Base-by-base conservation (phyloP, 2,797 vertebrate genomes). In the Anguilla pacifica region DNA sequence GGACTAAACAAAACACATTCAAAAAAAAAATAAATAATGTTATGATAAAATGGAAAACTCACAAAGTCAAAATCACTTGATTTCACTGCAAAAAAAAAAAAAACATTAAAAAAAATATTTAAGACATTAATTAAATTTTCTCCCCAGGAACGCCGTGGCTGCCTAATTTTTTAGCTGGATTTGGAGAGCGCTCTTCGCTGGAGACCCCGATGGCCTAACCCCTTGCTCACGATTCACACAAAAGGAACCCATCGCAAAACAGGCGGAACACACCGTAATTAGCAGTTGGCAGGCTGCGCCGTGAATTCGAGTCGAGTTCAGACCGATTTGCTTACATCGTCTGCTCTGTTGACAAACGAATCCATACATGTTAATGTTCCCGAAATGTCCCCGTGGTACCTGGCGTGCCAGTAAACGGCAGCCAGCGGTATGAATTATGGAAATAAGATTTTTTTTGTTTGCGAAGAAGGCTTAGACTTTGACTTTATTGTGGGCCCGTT, bases 391-490 rank as follows among this genome's bases (percentile, higher is more conserved):
- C 96, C 95, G 96, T 96, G 96, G 96, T 96, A 97, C 96, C 96
- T 96, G 96, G 96, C 95, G 95, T 96, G 96, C 96, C 96, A 97
- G 96, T 96, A 96, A 97, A 97, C 96, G 96, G 94, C 96, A 96
- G 95, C 95, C 95, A 96, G 96, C 96, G 96, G 96, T 97, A 97
- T 97, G 96, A 97, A 97, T 97, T 97, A 97, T 97, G 96, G 96
- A 97, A 97, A 97, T 97, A 97, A 96, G 96, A 97, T 96, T 97
- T 97, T 43, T 43, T 53, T 97, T 97, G 96, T 97, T 97, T 97
- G 97, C 97, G 96, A 97, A 97, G 96, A 96, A 97, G 96, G 96
- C 96, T 94, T 94, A 96, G 95, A 96, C 96, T 96, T 97, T 97
- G 96, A 96, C 96, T 96, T 97, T 96, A 96, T 94, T 94, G 94